Evolutionary conservation across 1,140 invertebrate genomes (phyloP).

Genomic region (Diploscapter pachys): DNA sequence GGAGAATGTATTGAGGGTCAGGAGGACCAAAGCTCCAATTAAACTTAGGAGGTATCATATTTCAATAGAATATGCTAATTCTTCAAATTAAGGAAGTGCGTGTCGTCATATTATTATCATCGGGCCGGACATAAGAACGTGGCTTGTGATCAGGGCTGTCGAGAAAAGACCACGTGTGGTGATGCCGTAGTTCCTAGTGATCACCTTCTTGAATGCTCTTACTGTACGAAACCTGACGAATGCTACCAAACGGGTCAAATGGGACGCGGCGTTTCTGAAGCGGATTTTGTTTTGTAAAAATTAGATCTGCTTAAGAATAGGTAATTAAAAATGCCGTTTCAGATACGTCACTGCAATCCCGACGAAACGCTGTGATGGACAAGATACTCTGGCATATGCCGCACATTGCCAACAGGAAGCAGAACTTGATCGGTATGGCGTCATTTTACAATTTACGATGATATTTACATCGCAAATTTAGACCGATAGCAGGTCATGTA

Average conservation of each 20-base stretch:
- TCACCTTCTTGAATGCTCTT: slow-evolving; percentile 42
- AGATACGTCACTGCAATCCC: slow-evolving; percentile 71
- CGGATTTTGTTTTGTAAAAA: slow-evolving; percentile 88
- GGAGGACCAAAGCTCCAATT: slow-evolving; percentile 33
- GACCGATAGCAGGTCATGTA: slow-evolving; percentile 91
- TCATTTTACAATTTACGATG: too few species aligned
- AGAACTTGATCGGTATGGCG: slow-evolving; percentile 63
- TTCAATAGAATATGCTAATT: background rate
- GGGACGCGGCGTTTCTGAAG: slow-evolving; percentile 72
- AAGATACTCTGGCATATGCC: slow-evolving; percentile 89
- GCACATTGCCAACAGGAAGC: slow-evolving; percentile 96
- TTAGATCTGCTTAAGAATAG: background rate
- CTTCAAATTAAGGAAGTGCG: slow-evolving; percentile 38
- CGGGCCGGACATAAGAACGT: slow-evolving; percentile 28
- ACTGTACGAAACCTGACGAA: slow-evolving; percentile 43
- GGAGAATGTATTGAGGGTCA: slow-evolving; percentile 37
- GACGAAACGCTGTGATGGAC: slow-evolving; percentile 74
- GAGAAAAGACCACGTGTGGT: slow-evolving; percentile 48
- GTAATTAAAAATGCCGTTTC: background rate
- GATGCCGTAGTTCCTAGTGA: slow-evolving; percentile 48
- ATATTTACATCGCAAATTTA: too few species aligned
- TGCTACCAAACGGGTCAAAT: slow-evolving; percentile 35
- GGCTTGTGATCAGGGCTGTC: slow-evolving; percentile 43
- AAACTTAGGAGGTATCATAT: slow-evolving; percentile 33
- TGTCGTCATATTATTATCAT: slow-evolving; percentile 39